Evolutionary conservation across 2,797 vertebrate species (phyloP).

Genomic region (Centropyge bicolor): DNA sequence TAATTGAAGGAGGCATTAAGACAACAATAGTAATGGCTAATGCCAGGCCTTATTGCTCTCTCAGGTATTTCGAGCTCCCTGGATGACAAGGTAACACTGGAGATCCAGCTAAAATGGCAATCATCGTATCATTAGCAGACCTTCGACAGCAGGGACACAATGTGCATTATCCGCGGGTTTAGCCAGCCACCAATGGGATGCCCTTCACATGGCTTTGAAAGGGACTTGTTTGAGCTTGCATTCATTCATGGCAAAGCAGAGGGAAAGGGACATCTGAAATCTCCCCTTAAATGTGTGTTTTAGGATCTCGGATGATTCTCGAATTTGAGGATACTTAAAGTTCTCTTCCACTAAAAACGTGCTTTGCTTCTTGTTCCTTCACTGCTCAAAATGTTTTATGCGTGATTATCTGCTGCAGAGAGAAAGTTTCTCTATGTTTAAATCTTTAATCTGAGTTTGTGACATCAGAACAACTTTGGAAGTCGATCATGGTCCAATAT

Average conservation of each 20-base stretch:
- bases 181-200: slow-evolving; percentile 54
- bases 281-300: neutral
- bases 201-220: slow-evolving; percentile 50
- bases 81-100: slow-evolving; percentile 63
- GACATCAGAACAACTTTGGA: neutral
- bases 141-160: slow-evolving; percentile 52
- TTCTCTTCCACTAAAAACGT: neutral
- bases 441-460: neutral
- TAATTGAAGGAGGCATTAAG: slow-evolving; percentile 82
- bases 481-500: neutral
- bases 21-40: slow-evolving; percentile 77
- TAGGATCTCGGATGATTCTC: slow-evolving; percentile 9
- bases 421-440: neutral
- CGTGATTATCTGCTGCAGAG: no score
- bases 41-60: slow-evolving; percentile 67
- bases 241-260: slow-evolving; percentile 26
- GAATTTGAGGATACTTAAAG: neutral
- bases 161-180: slow-evolving; percentile 65
- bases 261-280: slow-evolving; percentile 31
- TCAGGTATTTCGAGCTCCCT: slow-evolving; percentile 60
- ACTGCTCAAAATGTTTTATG: neutral
- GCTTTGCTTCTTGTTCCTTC: neutral
- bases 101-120: slow-evolving; percentile 72
- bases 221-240: slow-evolving; percentile 68
- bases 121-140: slow-evolving; percentile 66